Base-by-base conservation (phyloP, 2,888 invertebrate genomes). In the Apocheima hispidaria region DNA sequence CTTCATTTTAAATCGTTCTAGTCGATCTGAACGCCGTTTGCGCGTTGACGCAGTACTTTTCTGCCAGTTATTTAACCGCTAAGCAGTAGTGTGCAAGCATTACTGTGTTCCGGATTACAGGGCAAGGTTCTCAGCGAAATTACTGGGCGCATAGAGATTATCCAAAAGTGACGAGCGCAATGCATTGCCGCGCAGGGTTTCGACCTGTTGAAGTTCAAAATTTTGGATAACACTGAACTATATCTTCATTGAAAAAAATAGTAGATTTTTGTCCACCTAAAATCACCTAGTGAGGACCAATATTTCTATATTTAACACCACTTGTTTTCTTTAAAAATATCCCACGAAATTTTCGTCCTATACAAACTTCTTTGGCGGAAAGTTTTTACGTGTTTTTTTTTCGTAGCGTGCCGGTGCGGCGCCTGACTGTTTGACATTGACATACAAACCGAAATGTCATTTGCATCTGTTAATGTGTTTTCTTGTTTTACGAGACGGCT, bases 391-490 rank as follows among this genome's bases (percentile, higher is more conserved):
- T 23, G 23, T 28, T 54, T 40, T 51, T 69, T 65, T 69, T 46
- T 55, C 62, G 52, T 38, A 28, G 26, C 60, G 61, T 60, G 62
- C 55, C 62, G 68, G 72, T 73, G 75, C 67, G 75, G 77, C 78
- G 78, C 77, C 71, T 63, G 38, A 23, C 44, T 71, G 41, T 62
- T 60, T 65, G 69, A 61, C 73, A 70, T 67, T 65, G 69, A 61
- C 73, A 70, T 68, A 71, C 68, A 73, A 40, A 69, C 55, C 51
- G 69, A 71, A 75, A 73, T 58, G 54, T 66, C 65, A 75, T 78
- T 78, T 78, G 74, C 78, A 75, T 78, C 72, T 75, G 77, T 77
- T 73, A 73, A 73, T 69, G 64, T n/a, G 63, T 53, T 35, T 33
- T 48, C 21, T 71, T 71, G 67, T 70, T 73, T 70, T 67, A 68